Evolutionary conservation across 1,140 invertebrate genomes (phyloP), one percentile per base, ranked within the genome.

Genomic region (Drosophila pachea): DNA sequence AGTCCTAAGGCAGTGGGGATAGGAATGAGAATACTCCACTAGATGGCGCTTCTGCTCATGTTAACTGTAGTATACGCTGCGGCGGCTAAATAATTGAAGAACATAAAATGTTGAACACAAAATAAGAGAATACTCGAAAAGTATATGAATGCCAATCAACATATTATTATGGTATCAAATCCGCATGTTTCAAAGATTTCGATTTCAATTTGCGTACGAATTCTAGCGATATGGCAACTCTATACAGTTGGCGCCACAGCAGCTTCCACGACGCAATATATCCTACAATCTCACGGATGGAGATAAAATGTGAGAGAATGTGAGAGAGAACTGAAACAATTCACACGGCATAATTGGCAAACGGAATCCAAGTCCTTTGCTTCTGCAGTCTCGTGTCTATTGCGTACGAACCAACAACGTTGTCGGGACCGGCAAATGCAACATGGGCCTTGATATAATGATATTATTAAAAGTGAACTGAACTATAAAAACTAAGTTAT

Each of bases 331-430:
- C 16, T 38, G 38, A 33, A 38, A 7, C 38, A 45, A 56, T 16
- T 56, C 56, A 43, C 38, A 14, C 12, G 12, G 40, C 48, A 54
- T 58, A 60, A 60, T 66, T 70, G 48, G 62, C 66, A 40, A 55
- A 22, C 35, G 48, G 49, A 53, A 58, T 45, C n/a, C 40, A 61
- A 54, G 33, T 47, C 42, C 42, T 33, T 38, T 22, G 65, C 54
- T 65, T 54, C 47, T 38, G 52, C 58, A 72, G 64, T 72, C 53
- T 72, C 45, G 64, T 68, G 65, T 49, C 56, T 62, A 72, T 55
- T 72, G 69, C 56, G 69, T 62, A 45, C 38, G 49, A 68, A 68
- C 64, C 38, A 68, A 72, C 65, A 68, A 72, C 69, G 69, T 68
- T 62, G 47, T 56, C 56, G 43, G 58, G 47, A 48, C 65, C 52